These are phyloP conservation scores for Odontothrips loti DNA, from an alignment of 2,888 invertebrate species.

Conservation along the genomic window DNA sequence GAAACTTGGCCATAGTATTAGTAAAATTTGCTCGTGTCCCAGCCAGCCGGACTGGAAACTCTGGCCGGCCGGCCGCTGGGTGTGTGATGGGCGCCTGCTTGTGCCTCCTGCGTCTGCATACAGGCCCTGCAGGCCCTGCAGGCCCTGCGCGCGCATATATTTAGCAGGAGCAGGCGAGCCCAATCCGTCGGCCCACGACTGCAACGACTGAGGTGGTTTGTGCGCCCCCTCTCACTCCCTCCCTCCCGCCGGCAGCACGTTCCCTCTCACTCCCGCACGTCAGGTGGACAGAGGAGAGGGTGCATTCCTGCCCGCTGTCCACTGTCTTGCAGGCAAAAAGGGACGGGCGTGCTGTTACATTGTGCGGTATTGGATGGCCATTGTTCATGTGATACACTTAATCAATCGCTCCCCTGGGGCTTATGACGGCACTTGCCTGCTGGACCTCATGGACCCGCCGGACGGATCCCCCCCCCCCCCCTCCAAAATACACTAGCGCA, in stretches of 20 bases:
- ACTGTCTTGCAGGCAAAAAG: constrained; percentile 11
- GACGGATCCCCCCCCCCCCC: neutral
- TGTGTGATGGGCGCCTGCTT: too few relatives aligned
- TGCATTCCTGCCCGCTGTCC: constrained; percentile 17
- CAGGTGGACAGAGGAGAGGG: constrained; percentile 2
- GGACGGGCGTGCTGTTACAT: neutral
- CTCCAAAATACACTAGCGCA: too few relatives aligned
- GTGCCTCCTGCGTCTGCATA: too few relatives aligned
- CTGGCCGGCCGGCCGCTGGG: too few relatives aligned
- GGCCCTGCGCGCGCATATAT: too few relatives aligned
- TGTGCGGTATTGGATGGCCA: constrained; percentile 24
- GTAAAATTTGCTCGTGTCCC: too few relatives aligned
- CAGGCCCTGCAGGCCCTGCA: too few relatives aligned
- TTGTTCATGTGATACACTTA: constrained; percentile 25
- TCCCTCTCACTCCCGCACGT: too few relatives aligned
- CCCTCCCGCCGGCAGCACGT: neutral
- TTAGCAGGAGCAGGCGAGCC: neutral
- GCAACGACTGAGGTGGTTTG: neutral
- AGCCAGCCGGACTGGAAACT: too few relatives aligned
- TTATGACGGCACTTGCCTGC: neutral
- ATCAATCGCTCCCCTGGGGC: neutral
- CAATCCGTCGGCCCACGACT: neutral
- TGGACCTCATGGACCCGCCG: neutral
- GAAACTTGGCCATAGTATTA: too few relatives aligned
- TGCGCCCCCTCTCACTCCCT: neutral